Evolutionary conservation across 2,113 vertebrate genomes (phyloP).

Genomic region (Macroglossus sobrinus): DNA sequence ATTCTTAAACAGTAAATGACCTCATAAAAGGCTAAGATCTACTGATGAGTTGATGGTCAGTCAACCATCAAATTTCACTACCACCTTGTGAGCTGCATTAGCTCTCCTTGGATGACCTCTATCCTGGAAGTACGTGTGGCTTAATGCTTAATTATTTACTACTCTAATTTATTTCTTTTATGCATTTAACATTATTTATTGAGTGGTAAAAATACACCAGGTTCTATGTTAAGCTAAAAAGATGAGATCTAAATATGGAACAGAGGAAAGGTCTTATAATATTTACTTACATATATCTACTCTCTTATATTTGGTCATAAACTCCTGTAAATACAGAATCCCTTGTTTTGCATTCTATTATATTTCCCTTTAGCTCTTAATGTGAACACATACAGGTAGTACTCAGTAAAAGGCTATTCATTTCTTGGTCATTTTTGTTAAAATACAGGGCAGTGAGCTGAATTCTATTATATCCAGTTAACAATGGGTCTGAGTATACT

Average conservation of each 20-base stretch:
- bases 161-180: constrained; percentile 52
- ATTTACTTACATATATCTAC: not conserved
- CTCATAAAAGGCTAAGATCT: constrained; percentile 17
- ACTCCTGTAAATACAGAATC: not conserved
- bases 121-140: not conserved
- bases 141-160: constrained; percentile 48
- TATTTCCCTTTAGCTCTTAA: constrained; percentile 19
- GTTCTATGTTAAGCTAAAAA: constrained; percentile 31
- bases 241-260: constrained; percentile 5
- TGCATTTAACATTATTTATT: constrained; percentile 50
- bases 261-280: constrained; percentile 5
- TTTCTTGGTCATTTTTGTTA: constrained; percentile 23
- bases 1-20: constrained; percentile 35
- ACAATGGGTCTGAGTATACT: not conserved
- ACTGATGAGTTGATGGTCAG: constrained; percentile 40
- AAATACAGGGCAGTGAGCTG: not conserved
- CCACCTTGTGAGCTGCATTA: constrained; percentile 46
- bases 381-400: constrained; percentile 2
- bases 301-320: constrained; percentile 28
- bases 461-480: constrained; percentile 31
- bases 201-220: constrained; percentile 24
- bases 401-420: not conserved
- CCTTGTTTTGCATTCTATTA: constrained; percentile 23
- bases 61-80: constrained; percentile 4
- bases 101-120: constrained; percentile 31